These are phyloP conservation scores for Lepilemur ruficaudatus DNA, from an alignment of 2,797 vertebrate genomes.

Conservation along the genomic window DNA sequence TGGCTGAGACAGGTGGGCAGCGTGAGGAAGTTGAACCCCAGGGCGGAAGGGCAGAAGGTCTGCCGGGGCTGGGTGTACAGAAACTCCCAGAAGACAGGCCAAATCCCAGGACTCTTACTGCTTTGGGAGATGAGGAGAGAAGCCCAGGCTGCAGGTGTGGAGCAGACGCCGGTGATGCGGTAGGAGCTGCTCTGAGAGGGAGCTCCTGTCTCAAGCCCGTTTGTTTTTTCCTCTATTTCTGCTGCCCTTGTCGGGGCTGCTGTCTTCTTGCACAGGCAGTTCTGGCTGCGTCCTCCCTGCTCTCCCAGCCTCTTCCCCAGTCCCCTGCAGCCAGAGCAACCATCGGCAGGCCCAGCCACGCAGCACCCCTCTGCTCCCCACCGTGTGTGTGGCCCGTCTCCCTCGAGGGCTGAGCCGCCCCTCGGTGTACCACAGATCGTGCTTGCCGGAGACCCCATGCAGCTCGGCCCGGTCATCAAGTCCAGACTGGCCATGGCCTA, in stretches of 20 bases:
- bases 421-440: constrained; percentile 86
- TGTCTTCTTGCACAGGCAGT: background rate
- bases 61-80: background rate
- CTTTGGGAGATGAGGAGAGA: background rate
- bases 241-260: background rate
- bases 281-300: background rate
- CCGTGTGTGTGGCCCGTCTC: rapidly evolving
- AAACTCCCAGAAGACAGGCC: background rate
- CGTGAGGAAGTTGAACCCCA: too few relatives aligned
- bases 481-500: constrained; percentile 89
- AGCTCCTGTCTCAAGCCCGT: background rate
- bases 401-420: background rate
- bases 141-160: background rate
- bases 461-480: constrained; percentile 95
- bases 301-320: background rate
- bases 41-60: background rate
- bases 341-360: background rate
- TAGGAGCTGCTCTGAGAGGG: background rate
- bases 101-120: background rate
- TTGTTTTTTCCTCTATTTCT: background rate
- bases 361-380: background rate
- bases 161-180: background rate
- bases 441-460: constrained; percentile 95
- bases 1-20: too few relatives aligned
- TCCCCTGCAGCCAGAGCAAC: background rate